Base-by-base conservation (phyloP, 2,888 invertebrate genomes). In the Hypena proboscidalis region DNA sequence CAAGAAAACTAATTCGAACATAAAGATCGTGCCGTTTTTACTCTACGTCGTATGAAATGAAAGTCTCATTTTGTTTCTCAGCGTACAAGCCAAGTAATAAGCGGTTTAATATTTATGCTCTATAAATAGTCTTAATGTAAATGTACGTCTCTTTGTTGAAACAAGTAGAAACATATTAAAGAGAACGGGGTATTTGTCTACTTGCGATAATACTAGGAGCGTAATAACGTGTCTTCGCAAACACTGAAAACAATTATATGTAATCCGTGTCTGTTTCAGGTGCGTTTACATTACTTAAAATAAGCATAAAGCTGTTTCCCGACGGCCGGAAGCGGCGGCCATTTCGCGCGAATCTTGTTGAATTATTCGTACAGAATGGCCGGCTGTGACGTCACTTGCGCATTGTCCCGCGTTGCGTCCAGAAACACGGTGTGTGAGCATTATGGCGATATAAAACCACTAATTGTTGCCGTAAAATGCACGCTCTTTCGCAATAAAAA, bases 331-430 rank as follows among this genome's bases (percentile, higher is more conserved):
- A 70, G 64, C 61, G 74, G 69, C 79, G 72, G 78, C 80, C 85
- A 80, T 86, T 86, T 73, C 76, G 83, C 73, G 82, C 77, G 84
- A 80, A 77, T 81, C 83, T 81, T 81, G 74, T 74, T 85, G 77
- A 87, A 85, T 87, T 83, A 83, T 86, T 83, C 61, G 74, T 72
- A 64, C 81, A 80, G 82, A 85, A 85, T 81, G 83, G 85, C 40
- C 77, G 72, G 58, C 63, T 36, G 68, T 53, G 56, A 64, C 67
- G 77, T 75, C 75, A 78, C 73, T 75, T 74, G 73, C 69, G 67
- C 70, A 71, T 76, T 74, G 74, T 77, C 64, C 65, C 47, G 65
- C 50, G 56, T 56, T 62, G 45, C 46, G 29, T 38, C 27, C 46
- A 46, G 36, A 42, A 68, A 56, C 67, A 64, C 70, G 64, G 68